A percentile compares a stretch with the other conserved stretches of the same genome.
phyloP scores from a whole-genome alignment of 2,113 vertebrate species.

The Gymnorhina tibicen region DNA sequence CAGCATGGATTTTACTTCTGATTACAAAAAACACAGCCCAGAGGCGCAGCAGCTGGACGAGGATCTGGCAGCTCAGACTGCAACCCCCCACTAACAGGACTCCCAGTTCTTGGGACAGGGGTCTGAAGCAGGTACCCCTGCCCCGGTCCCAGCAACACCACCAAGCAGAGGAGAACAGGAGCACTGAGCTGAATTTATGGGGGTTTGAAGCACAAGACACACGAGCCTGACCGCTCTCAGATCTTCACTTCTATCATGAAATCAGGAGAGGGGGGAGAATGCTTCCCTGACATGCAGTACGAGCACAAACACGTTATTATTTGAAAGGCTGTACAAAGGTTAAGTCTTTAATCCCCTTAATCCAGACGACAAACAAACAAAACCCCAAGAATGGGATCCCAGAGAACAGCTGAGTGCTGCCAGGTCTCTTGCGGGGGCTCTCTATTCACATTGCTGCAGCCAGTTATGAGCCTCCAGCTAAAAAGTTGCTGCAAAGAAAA shows the following conservation, averaged over 20 bases:
- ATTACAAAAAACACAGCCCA: background rate
- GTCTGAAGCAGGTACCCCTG: background rate
- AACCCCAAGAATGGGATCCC: background rate
- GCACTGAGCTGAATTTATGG: background rate
- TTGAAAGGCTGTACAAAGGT: conserved; percentile 54
- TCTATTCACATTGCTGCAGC: background rate
- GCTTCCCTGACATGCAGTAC: background rate
- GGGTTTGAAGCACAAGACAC: background rate
- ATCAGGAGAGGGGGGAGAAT: background rate
- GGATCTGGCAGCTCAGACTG: background rate
- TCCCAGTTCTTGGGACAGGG: too few species aligned
- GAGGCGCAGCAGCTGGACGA: rapidly evolving
- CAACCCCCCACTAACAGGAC: background rate
- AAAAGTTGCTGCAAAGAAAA: background rate
- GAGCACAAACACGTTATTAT: conserved; percentile 10
- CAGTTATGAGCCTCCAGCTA: background rate
- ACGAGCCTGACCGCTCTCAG: background rate
- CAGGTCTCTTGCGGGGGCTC: background rate
- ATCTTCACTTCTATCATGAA: background rate
- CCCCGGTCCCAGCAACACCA: background rate
- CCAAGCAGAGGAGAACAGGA: rapidly evolving
- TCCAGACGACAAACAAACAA: conserved; percentile 52
- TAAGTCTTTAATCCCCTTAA: conserved; percentile 61
- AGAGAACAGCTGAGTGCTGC: background rate
- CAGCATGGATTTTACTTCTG: background rate